Evolutionary conservation across 2,888 invertebrate genomes (phyloP), one percentile per base, ranked within the genome.

Genomic region (Agrotis segetum): DNA sequence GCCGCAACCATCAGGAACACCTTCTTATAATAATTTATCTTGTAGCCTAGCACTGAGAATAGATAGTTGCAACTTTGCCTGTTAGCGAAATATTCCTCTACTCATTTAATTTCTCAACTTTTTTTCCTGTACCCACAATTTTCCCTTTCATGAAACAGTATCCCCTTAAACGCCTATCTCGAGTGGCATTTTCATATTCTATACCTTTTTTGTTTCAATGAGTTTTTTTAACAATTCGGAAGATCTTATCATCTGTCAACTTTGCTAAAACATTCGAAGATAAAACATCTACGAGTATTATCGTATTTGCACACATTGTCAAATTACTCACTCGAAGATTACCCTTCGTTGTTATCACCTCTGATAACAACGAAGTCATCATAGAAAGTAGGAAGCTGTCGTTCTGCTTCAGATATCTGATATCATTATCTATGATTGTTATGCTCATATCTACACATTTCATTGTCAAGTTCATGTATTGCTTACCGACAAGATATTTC

Each of bases 381-480:
- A 14, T 24, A 16, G 17, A 47, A 55, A 40, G 13, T 14, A 56
- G 11, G 13, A 49, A 17, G 1, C 46, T 34, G 2, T 9, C 0
- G n/a, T 34, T 50, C 0, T 24, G n/a, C 11, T 40, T n/a, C 16
- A 21, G 3, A 6, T 40, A 55, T 6, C 5, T 11, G 16, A 29
- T 49, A 50, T 29, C 21, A 5, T 29, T 52, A 53, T 40, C 47
- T 7, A 3, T 14, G 0, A 19, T 44, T 56, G 21, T 7, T 17
- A 34, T 47, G 13, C 14, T 2, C 11, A n/a, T 16, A 49, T 34
- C 14, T n/a, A 0, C 9, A 40, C 1, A 34, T 46, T 62, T 71
- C 19, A 65, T 53, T 63, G 19, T 24, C 52, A 53, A 53, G 52
- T 13, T 71, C 46, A 24, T 52, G 1, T 9, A 9, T 46, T 19